phyloP scores from a whole-genome alignment of 2,113 vertebrate genomes.

The Sterrhoptilus dennistouni region DNA sequence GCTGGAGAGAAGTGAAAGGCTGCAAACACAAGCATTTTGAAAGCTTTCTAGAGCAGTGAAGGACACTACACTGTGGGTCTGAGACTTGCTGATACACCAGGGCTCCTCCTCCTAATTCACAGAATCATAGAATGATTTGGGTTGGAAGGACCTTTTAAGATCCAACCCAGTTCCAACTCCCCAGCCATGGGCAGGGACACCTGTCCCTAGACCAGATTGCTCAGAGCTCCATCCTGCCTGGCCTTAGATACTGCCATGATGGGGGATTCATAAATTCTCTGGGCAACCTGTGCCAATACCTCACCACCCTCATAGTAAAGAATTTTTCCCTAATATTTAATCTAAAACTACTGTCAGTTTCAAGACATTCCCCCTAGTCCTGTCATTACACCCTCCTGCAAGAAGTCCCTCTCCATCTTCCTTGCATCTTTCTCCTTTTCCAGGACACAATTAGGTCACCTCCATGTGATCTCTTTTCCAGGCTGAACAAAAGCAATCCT shows the following conservation, averaged over 20 bases:
- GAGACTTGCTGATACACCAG: neutral
- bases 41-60: neutral
- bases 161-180: neutral
- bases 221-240: neutral
- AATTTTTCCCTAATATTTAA: neutral
- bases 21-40: neutral
- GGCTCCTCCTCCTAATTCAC: neutral
- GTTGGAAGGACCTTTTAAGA: neutral
- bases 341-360: neutral
- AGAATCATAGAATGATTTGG: neutral
- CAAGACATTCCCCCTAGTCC: neutral
- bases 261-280: neutral
- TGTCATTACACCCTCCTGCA: neutral
- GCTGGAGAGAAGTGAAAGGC: neutral
- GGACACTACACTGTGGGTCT: neutral
- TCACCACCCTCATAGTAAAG: neutral
- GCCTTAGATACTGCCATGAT: neutral
- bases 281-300: neutral
- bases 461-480: rapidly evolving
- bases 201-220: neutral
- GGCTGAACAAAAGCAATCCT: neutral
- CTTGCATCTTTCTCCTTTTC: neutral
- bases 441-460: neutral
- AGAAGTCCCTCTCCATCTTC: neutral
- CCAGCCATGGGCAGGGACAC: neutral